Conservation (phyloP, 2,113 vertebrate genomes). For the Reinhardtius hippoglossoides region DNA sequence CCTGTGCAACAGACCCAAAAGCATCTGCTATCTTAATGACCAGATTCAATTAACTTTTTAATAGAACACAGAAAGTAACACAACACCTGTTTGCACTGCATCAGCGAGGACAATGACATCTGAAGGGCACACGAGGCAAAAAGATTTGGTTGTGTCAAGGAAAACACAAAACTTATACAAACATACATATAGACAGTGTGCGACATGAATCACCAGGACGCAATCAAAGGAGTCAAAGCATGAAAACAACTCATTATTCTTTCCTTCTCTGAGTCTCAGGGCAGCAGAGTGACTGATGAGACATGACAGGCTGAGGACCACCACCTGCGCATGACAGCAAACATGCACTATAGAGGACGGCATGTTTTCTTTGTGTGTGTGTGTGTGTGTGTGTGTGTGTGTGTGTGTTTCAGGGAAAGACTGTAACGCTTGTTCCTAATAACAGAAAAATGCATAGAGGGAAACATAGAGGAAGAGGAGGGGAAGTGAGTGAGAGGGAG, state of each 20-base stretch:
- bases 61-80: constrained; percentile 39
- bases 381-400: constrained; percentile 19
- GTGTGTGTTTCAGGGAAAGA: constrained; percentile 14
- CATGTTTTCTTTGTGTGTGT: neutral
- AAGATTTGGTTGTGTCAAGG: neutral
- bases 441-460: constrained; percentile 42
- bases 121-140: constrained; percentile 17
- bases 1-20: constrained; percentile 35
- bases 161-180: neutral
- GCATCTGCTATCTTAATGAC: constrained; percentile 58
- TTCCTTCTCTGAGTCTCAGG: neutral
- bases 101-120: neutral
- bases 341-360: constrained; percentile 34
- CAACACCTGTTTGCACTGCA: constrained; percentile 27
- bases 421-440: constrained; percentile 41
- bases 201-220: constrained; percentile 1
- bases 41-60: constrained; percentile 69
- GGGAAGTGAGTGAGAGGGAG: constrained; percentile 26
- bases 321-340: constrained; percentile 64
- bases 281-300: constrained; percentile 46
- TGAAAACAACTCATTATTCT: constrained; percentile 1
- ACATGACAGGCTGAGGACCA: constrained; percentile 60
- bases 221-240: neutral
- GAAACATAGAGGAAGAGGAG: constrained; percentile 38
- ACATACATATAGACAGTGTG: neutral